Conservation (phyloP, 2,888 invertebrate species). For the Lasioglossum lativentre region DNA sequence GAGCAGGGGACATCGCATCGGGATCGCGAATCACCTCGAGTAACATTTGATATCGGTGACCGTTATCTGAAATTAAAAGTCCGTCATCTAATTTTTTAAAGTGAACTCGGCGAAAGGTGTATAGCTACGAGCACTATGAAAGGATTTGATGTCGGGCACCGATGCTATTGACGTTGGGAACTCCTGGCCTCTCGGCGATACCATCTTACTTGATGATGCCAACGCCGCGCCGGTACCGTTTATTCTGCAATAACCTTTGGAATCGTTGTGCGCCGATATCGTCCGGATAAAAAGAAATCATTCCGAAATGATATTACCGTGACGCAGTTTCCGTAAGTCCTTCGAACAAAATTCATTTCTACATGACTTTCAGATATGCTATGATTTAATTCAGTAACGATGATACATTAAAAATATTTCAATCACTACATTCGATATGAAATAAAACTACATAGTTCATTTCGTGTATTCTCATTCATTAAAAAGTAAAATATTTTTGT, state of each 20-base stretch:
- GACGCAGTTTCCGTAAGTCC: neutral
- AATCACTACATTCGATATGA: too few species aligned
- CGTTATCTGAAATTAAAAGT: slow-evolving; percentile 46
- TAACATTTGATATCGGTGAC: neutral
- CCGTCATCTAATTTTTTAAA: slow-evolving; percentile 44
- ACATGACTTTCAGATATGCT: neutral
- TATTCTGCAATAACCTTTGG: neutral
- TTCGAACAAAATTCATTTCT: neutral
- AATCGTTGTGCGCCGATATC: neutral
- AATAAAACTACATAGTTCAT: too few species aligned
- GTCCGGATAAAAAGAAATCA: neutral
- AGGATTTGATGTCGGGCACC: slow-evolving; percentile 25
- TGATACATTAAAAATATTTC: too few species aligned
- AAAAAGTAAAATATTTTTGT: too few species aligned
- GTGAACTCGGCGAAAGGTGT: slow-evolving; percentile 34
- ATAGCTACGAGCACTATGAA: neutral
- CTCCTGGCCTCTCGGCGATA: slow-evolving; percentile 3
- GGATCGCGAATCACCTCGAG: neutral
- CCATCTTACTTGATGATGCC: slow-evolving; percentile 23
- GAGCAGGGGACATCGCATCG: neutral
- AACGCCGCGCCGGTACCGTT: slow-evolving; percentile 1
- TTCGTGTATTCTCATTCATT: too few species aligned
- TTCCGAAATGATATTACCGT: neutral
- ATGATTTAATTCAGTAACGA: neutral
- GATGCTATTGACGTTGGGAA: slow-evolving; percentile 29